These are phyloP conservation scores for Eulemur albifrons DNA, from an alignment of 2,797 vertebrate genomes.

Conservation along the genomic window DNA sequence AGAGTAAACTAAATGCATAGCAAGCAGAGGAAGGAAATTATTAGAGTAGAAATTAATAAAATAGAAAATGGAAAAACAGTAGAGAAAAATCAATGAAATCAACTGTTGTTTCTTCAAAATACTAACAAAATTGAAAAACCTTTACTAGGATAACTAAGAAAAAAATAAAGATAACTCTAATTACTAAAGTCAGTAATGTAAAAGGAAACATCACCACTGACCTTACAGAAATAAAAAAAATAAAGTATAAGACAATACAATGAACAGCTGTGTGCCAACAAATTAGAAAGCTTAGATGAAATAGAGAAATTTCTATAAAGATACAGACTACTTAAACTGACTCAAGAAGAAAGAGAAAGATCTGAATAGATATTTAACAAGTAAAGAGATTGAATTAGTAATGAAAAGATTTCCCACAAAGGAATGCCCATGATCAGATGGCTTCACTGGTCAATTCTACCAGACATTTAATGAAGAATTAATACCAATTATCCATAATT, in stretches of 20 bases:
- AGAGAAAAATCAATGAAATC: neutral
- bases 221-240: neutral
- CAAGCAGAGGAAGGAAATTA: neutral
- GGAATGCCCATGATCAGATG: neutral
- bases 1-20: neutral
- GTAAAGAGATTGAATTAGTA: neutral
- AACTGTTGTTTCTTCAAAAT: neutral
- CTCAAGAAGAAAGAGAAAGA: neutral
- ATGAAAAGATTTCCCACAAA: neutral
- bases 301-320: neutral
- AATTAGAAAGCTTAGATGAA: neutral
- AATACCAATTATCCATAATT: neutral
- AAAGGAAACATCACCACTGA: neutral
- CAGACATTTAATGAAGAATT: neutral
- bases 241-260: neutral
- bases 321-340: neutral
- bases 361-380: neutral
- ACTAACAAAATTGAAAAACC: neutral
- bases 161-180: neutral
- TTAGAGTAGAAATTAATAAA: neutral
- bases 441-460: neutral
- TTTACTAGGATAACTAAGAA: neutral
- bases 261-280: neutral
- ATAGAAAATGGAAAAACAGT: neutral
- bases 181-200: conserved; percentile 8